These are phyloP conservation scores for Hyperoplus immaculatus DNA, from an alignment of 2,797 vertebrate species.

Conservation along the genomic window DNA sequence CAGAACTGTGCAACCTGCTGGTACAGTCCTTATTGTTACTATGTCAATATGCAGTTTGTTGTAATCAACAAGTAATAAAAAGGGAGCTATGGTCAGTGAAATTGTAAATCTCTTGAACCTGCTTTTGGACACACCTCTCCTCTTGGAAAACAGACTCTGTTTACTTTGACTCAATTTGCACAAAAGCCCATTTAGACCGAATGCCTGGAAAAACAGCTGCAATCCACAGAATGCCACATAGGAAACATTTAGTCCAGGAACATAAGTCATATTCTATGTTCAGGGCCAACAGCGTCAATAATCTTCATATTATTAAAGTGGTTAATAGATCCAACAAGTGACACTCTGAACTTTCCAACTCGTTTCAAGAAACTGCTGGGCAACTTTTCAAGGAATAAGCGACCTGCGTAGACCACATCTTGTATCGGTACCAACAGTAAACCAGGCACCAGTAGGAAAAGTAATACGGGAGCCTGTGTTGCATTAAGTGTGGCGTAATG, in stretches of 20 bases:
- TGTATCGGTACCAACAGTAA: slow-evolving; percentile 9
- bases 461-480: background rate
- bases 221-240: slow-evolving; percentile 28
- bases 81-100: background rate
- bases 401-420: slow-evolving; percentile 28
- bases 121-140: slow-evolving; percentile 13
- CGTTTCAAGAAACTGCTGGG: slow-evolving; percentile 13
- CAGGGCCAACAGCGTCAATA: slow-evolving; percentile 18
- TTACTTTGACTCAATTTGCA: slow-evolving; percentile 33
- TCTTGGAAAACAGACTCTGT: slow-evolving; percentile 16
- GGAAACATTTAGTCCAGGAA: slow-evolving; percentile 60
- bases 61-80: slow-evolving; percentile 11
- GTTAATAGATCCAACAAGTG: slow-evolving; percentile 5
- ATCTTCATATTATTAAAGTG: slow-evolving; percentile 3
- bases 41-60: background rate
- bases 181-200: slow-evolving; percentile 52
- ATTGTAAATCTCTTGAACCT: background rate
- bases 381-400: slow-evolving; percentile 57
- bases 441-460: slow-evolving; percentile 34
- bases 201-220: slow-evolving; percentile 46
- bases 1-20: slow-evolving; percentile 6
- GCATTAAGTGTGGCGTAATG: background rate
- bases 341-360: background rate
- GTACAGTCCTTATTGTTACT: background rate
- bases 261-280: slow-evolving; percentile 26